These are phyloP conservation scores for Miltochrista miniata DNA, from an alignment of 2,888 invertebrate species.

Conservation along the genomic window DNA sequence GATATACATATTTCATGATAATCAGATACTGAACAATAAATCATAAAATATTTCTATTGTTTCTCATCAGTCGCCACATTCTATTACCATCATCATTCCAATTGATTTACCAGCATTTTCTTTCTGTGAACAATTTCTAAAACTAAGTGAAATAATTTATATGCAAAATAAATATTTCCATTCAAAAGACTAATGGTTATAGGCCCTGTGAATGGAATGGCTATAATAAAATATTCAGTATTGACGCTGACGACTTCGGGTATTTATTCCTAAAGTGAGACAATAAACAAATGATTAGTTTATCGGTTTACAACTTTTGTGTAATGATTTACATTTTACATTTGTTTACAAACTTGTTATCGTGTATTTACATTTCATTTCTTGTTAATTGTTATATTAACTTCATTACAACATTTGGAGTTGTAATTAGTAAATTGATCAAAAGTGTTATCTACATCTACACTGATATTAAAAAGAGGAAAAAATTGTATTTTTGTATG, in stretches of 20 bases:
- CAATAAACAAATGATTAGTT: constrained; percentile 1
- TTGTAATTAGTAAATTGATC: neutral
- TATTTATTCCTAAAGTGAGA: neutral
- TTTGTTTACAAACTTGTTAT: constrained; percentile 3
- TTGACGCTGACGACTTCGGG: neutral
- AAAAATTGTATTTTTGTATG: no score
- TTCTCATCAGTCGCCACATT: neutral
- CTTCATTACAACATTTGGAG: neutral
- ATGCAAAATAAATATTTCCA: neutral
- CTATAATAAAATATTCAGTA: neutral
- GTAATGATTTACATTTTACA: neutral
- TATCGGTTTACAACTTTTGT: neutral
- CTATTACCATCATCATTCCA: neutral
- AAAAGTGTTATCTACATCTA: neutral
- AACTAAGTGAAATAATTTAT: neutral
- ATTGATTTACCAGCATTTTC: neutral
- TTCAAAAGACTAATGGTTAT: neutral
- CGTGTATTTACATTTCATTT: neutral
- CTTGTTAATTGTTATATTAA: neutral
- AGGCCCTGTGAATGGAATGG: neutral
- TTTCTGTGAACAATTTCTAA: neutral
- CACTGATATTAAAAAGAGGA: no score
- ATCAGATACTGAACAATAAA: no score
- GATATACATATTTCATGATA: no score
- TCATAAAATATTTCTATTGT: neutral